Conservation (phyloP, 2,888 invertebrate genomes). For the Poecilus cupreus region DNA sequence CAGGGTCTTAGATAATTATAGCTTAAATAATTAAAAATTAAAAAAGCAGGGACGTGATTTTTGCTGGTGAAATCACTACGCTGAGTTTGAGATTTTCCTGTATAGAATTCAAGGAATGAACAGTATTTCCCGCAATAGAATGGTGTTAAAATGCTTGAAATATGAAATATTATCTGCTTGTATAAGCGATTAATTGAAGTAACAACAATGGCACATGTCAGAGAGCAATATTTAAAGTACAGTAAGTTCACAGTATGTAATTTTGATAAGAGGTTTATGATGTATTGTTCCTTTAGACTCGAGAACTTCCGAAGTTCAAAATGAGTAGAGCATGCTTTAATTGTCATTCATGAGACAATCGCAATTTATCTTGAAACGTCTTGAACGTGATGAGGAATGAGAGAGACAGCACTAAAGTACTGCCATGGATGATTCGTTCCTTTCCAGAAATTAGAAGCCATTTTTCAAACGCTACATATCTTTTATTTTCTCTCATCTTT, state of each 20-base stretch:
- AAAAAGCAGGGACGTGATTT: no score
- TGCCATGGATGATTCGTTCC: constrained; percentile 48
- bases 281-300: constrained; percentile 44
- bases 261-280: constrained; percentile 46
- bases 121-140: no score
- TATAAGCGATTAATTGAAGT: constrained; percentile 3
- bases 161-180: not conserved
- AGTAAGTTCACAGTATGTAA: constrained; percentile 28
- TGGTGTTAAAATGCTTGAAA: no score
- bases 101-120: no score
- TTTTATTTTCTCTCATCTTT: constrained; percentile 62
- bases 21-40: no score
- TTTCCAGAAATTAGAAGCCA: constrained; percentile 64
- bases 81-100: no score
- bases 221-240: constrained; percentile 39
- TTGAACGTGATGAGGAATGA: constrained; percentile 27
- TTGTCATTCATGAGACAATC: constrained; percentile 67
- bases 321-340: constrained; percentile 63
- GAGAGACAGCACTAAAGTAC: not conserved
- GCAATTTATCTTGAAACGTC: constrained; percentile 64
- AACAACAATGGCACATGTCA: not conserved
- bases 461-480: constrained; percentile 63
- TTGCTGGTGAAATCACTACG: no score
- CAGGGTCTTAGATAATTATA: no score
- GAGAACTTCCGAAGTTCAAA: constrained; percentile 25